A percentile compares a stretch with the other conserved stretches of the same genome.
These are phyloP conservation scores for Antennarius maculatus DNA, from an alignment of 2,797 vertebrate genomes.

Conservation along the genomic window DNA sequence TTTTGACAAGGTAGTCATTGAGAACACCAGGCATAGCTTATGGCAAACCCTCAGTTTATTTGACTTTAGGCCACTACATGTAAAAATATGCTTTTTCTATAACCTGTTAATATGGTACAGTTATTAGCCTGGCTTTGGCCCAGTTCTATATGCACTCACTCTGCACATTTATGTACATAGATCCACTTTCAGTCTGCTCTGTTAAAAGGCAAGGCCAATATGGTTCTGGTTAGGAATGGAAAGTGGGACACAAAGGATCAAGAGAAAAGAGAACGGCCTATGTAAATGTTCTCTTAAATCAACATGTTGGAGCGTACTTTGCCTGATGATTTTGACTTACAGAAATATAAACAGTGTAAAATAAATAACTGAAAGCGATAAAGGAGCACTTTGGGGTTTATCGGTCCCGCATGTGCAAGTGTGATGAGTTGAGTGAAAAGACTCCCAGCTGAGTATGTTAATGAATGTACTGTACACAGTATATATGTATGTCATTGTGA, in stretches of 20 bases:
- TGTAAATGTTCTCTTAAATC: slow-evolving; percentile 73
- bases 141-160: slow-evolving; percentile 41
- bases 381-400: slow-evolving; percentile 64
- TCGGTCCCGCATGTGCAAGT: slow-evolving; percentile 43
- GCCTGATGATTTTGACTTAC: slow-evolving; percentile 59
- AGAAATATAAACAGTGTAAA: slow-evolving; percentile 68
- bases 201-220: slow-evolving; percentile 67
- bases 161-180: slow-evolving; percentile 45
- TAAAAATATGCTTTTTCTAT: slow-evolving; percentile 65
- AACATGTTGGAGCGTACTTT: slow-evolving; percentile 70
- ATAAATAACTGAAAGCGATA: slow-evolving; percentile 72
- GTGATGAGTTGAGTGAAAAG: slow-evolving; percentile 29
- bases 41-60: slow-evolving; percentile 67
- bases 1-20: slow-evolving; percentile 69
- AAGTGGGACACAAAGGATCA: slow-evolving; percentile 57
- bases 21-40: slow-evolving; percentile 49
- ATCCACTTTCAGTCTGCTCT: slow-evolving; percentile 39
- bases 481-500: slow-evolving; percentile 25
- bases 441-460: slow-evolving; percentile 3
- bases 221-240: slow-evolving; percentile 74
- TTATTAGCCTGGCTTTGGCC: slow-evolving; percentile 68
- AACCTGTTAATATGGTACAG: slow-evolving; percentile 71
- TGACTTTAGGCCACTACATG: slow-evolving; percentile 70
- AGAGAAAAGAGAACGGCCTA: slow-evolving; percentile 47
- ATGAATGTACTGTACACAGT: background rate